Evolutionary conservation across 2,888 invertebrate species (phyloP).

Genomic region (Unio pictorum): DNA sequence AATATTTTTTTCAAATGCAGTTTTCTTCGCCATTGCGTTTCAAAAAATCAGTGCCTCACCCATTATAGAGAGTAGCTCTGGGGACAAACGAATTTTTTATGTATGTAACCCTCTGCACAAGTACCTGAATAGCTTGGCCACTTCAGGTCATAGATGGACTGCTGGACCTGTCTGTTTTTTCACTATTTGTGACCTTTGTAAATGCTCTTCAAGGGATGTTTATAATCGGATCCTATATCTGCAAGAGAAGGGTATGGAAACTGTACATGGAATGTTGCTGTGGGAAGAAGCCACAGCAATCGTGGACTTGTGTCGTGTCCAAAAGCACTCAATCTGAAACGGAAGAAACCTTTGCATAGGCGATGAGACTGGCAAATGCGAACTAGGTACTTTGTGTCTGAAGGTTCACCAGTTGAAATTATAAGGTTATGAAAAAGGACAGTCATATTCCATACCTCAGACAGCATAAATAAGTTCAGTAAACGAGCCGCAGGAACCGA

Average conservation of each 20-base stretch:
- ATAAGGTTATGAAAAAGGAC: no score
- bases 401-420: no score
- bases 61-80: slow-evolving; percentile 10
- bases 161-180: slow-evolving; percentile 33
- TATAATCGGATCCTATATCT: slow-evolving; percentile 45
- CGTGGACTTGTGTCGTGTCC: no score
- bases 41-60: slow-evolving; percentile 25
- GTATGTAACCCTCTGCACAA: slow-evolving; percentile 45
- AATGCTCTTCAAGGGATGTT: slow-evolving; percentile 50
- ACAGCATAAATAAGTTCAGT: no score
- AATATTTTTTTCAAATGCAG: slow-evolving; percentile 34
- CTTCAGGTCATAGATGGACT: slow-evolving; percentile 46
- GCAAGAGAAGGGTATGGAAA: slow-evolving; percentile 35
- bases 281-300: no score
- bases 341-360: no score
- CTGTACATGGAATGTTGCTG: slow-evolving; percentile 21
- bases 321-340: no score
- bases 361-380: no score
- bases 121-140: slow-evolving; percentile 53
- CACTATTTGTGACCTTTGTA: slow-evolving; percentile 38
- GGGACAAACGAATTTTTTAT: slow-evolving; percentile 33
- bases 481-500: no score
- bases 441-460: no score
- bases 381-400: no score
- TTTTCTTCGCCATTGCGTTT: slow-evolving; percentile 37